Evolutionary conservation across 2,888 invertebrate species (phyloP).

Genomic region (Exocentrus adspersus): DNA sequence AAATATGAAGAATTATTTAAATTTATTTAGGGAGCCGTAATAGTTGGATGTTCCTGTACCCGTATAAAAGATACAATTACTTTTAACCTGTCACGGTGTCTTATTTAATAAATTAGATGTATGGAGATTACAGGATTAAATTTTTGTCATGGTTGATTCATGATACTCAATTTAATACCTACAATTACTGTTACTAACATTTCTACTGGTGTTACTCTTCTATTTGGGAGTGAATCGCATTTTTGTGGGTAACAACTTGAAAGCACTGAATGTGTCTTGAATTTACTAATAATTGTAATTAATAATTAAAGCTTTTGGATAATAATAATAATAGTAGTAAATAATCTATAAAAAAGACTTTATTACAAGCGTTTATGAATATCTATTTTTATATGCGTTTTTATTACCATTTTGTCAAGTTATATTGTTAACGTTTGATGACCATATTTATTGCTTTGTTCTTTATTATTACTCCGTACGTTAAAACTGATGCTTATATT

Average conservation of each 20-base stretch:
- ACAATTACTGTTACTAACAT: too few species aligned
- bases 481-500: not conserved
- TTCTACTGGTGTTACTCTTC: not conserved
- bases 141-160: not conserved
- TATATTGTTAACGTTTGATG: too few species aligned
- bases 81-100: constrained; percentile 7
- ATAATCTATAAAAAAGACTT: too few species aligned
- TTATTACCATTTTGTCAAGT: too few species aligned
- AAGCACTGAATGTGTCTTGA: too few species aligned
- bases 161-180: not conserved
- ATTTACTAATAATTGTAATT: too few species aligned
- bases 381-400: too few species aligned
- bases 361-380: too few species aligned
- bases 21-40: constrained; percentile 1
- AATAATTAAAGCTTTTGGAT: too few species aligned
- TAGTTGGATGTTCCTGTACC: not conserved
- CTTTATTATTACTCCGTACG: too few species aligned
- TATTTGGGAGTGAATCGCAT: not conserved
- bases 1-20: constrained; percentile 13
- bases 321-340: too few species aligned
- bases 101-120: constrained; percentile 8
- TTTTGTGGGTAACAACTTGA: not conserved
- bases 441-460: too few species aligned
- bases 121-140: not conserved
- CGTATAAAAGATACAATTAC: not conserved